phyloP scores from a whole-genome alignment of 2,797 vertebrate species.

The Myiotriccus ornatus region DNA sequence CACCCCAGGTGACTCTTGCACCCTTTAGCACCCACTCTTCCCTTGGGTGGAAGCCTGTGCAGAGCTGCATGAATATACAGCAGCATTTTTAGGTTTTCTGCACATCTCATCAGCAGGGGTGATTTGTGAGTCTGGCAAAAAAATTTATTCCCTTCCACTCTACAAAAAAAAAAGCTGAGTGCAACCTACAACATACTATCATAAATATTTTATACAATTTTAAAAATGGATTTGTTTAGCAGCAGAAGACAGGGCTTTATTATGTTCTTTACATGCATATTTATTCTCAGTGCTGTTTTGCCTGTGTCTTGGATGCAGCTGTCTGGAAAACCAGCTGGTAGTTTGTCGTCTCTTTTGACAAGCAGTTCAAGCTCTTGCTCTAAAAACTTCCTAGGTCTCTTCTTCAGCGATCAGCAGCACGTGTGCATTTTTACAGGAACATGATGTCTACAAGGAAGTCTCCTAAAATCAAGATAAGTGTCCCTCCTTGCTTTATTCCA shows the following conservation, averaged over 20 bases:
- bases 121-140: not conserved
- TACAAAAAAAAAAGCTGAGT: not conserved
- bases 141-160: not conserved
- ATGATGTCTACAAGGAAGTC: not conserved
- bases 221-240: not conserved
- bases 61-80: not conserved
- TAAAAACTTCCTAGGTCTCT: not conserved
- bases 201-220: not conserved
- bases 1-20: not conserved
- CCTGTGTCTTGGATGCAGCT: not conserved
- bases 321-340: slow-evolving; percentile 5
- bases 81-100: not conserved
- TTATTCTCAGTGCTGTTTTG: not conserved
- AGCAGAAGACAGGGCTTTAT: not conserved
- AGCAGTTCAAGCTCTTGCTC: not conserved
- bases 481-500: not conserved
- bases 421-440: not conserved
- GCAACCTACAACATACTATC: not conserved
- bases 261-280: not conserved
- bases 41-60: not conserved
- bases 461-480: not conserved
- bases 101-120: not conserved
- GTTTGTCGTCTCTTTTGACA: slow-evolving; percentile 8
- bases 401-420: not conserved
- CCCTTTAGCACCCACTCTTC: not conserved